phyloP scores from a whole-genome alignment of 2,113 vertebrate genomes.

The Nycticebus coucang region DNA sequence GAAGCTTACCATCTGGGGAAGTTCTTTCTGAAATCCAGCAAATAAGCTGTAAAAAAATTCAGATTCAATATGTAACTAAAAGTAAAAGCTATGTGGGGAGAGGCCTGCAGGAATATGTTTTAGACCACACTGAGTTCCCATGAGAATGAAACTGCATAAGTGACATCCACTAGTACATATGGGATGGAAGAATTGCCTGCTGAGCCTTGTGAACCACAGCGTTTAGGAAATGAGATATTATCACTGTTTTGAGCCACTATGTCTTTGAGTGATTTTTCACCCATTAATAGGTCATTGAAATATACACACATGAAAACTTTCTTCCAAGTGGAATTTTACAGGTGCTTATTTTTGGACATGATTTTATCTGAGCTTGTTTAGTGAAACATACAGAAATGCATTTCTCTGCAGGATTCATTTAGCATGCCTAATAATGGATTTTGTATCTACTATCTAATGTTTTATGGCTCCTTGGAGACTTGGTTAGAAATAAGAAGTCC shows the following conservation, averaged over 20 bases:
- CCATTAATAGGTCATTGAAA: not conserved
- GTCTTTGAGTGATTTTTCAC: not conserved
- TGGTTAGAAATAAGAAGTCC: constrained; percentile 69
- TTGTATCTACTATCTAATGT: constrained; percentile 53
- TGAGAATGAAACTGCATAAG: accelerated
- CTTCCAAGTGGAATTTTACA: not conserved
- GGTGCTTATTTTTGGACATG: not conserved
- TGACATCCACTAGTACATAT: not conserved
- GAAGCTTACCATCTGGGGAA: not conserved
- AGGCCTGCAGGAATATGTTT: not conserved
- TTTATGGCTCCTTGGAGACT: constrained; percentile 55
- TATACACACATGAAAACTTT: not conserved
- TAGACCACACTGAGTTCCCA: not conserved
- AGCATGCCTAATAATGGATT: constrained; percentile 28
- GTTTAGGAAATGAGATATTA: not conserved
- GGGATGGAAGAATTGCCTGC: accelerated
- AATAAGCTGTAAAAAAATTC: not conserved
- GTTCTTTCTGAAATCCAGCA: not conserved
- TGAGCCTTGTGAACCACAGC: not conserved
- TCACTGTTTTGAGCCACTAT: not conserved
- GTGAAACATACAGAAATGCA: not conserved
- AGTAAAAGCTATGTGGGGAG: not conserved
- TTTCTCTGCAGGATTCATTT: constrained; percentile 52
- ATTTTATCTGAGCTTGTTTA: not conserved
- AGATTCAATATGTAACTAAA: not conserved